Evolutionary conservation across 2,888 invertebrate genomes (phyloP), one percentile per base, ranked within the genome.

Genomic region (Pristionchus entomophagus): DNA sequence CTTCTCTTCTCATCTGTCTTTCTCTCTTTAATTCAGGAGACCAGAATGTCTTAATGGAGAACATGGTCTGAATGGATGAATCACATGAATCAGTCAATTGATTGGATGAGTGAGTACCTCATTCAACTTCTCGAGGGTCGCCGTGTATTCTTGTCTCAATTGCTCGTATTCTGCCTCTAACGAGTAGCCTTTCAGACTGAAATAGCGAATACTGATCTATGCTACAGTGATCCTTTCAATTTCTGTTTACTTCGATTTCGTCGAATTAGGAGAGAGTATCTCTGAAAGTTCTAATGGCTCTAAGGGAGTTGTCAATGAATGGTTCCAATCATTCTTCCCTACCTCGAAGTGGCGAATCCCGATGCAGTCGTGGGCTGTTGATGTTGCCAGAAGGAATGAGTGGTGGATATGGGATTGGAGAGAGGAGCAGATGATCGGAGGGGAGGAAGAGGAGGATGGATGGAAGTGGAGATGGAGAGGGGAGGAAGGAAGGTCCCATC

Each of bases 21-120:
- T 91, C 90, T 81, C 88, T 83, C 95, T 99, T 99, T 94, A 99
- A 95, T 95, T 99, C 99, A 32, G 99, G 99, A 94, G 98, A 98
- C 99, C 99, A 99, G 95, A 99, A 99, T 86, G 98, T 99, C 95
- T 99, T 99, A 94, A 99, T 99, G 95, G 97, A 98, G 95, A 99
- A 98, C 98, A 99, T 99, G 93, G 91, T 90, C 86, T 91, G 89
- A 97, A 97, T 94, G 26, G n/a, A 69, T 97, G 97, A 99, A 95
- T 95, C 99, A 73, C 22, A 45, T 45, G 45, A 41, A 26, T 45
- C 32, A 80, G 0, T 29, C 45, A 41, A 4, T 38, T n/a, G n/a
- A 73, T n/a, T n/a, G 26, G n/a, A 73, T 14, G 45, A 8, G n/a
- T 12, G 19, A 65, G 2, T 86, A 90, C 83, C 65, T 84, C 53